A percentile compares a stretch with the other conserved stretches of the same genome.
These are phyloP conservation scores for Cotesia chilonis DNA, from an alignment of 1,140 invertebrate species.

Conservation along the genomic window DNA sequence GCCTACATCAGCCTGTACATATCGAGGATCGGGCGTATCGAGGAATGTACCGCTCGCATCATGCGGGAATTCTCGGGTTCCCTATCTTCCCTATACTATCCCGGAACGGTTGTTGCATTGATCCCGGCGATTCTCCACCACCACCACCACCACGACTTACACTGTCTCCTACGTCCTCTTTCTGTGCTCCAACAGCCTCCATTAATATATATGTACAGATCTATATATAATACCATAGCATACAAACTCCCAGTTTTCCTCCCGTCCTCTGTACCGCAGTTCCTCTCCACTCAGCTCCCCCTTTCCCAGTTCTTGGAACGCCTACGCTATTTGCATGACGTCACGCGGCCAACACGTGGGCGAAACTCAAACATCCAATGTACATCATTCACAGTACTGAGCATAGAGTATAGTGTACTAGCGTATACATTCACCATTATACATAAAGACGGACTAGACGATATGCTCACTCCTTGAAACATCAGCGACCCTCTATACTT, in stretches of 20 bases:
- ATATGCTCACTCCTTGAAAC: not conserved
- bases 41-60: too few species aligned
- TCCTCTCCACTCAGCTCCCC: conserved; percentile 48
- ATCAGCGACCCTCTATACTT: not conserved
- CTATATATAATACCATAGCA: conserved; percentile 46
- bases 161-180: not conserved
- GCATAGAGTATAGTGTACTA: too few species aligned
- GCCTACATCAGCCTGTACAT: too few species aligned
- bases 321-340: conserved; percentile 59
- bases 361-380: conserved; percentile 54
- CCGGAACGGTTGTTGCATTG: too few species aligned
- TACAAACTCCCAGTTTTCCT: conserved; percentile 50
- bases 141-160: not conserved
- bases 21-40: too few species aligned
- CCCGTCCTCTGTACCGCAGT: conserved; percentile 12
- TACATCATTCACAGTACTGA: conserved; percentile 15
- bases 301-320: conserved; percentile 29
- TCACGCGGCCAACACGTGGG: conserved; percentile 59
- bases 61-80: too few species aligned
- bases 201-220: not conserved
- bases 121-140: not conserved
- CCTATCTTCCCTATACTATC: too few species aligned
- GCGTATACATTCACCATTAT: too few species aligned
- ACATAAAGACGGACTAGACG: too few species aligned
- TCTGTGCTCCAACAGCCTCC: not conserved